Evolutionary conservation across 2,113 vertebrate species (phyloP).

Genomic region (Nicator chloris): DNA sequence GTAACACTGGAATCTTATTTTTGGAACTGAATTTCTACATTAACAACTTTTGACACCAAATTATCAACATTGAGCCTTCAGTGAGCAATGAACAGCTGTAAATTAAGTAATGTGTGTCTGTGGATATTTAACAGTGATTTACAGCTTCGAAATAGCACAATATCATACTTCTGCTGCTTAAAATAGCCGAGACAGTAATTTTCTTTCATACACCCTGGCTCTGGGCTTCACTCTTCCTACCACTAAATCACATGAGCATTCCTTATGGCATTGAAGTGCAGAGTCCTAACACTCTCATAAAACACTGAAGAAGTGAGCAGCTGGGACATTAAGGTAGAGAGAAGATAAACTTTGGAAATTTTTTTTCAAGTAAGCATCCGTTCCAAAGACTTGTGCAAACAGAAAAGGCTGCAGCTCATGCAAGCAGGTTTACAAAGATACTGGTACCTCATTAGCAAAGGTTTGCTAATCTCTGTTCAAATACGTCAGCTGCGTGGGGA

Average conservation of each 20-base stretch:
- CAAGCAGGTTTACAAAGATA: neutral
- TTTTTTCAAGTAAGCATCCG: neutral
- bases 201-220: neutral
- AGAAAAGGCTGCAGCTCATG: neutral
- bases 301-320: neutral
- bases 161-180: neutral
- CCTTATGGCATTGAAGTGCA: accelerated
- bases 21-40: neutral
- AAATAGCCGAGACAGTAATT: neutral
- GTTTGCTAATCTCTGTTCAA: neutral
- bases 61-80: neutral
- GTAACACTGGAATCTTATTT: neutral
- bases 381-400: neutral
- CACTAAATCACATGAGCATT: neutral
- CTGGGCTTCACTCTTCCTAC: neutral
- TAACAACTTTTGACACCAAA: neutral
- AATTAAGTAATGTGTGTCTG: neutral
- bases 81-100: neutral
- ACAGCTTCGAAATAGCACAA: neutral
- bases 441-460: accelerated
- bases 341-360: neutral
- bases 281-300: neutral
- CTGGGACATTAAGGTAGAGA: neutral
- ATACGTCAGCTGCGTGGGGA: accelerated
- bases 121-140: neutral